phyloP scores from a whole-genome alignment of 2,113 vertebrate species.

The Psilopogon haemacephalus region DNA sequence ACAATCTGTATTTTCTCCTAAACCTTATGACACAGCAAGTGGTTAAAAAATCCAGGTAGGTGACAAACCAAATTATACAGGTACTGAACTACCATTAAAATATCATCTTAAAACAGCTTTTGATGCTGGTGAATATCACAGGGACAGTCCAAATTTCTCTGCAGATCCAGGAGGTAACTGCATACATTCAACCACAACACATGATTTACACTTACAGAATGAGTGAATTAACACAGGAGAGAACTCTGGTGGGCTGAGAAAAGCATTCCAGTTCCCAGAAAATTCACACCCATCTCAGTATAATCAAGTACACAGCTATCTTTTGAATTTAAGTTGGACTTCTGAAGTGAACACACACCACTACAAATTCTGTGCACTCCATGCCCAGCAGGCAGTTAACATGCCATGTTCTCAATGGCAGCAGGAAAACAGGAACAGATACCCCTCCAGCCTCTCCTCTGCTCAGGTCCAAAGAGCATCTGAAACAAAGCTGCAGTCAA shows the following conservation, averaged over 20 bases:
- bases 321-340: not conserved
- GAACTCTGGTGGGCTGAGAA: not conserved
- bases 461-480: not conserved
- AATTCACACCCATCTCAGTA: not conserved
- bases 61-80: not conserved
- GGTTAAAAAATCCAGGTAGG: not conserved
- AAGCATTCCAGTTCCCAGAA: not conserved
- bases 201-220: not conserved
- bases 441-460: not conserved
- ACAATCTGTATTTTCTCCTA: not conserved
- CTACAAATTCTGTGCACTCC: not conserved
- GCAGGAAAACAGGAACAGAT: not conserved
- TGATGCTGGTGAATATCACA: not conserved
- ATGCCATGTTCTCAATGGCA: not conserved
- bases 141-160: not conserved
- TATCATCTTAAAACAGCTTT: not conserved
- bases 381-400: not conserved
- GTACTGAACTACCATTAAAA: not conserved
- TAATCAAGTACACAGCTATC: not conserved
- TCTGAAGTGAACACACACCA: not conserved
- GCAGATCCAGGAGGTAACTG: not conserved
- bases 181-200: not conserved
- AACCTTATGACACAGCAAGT: not conserved
- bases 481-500: not conserved
- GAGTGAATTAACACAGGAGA: not conserved